Evolutionary conservation across 2,888 invertebrate species (phyloP), one percentile per base, ranked within the genome.

Genomic region (Polydrusus pterygomalis): DNA sequence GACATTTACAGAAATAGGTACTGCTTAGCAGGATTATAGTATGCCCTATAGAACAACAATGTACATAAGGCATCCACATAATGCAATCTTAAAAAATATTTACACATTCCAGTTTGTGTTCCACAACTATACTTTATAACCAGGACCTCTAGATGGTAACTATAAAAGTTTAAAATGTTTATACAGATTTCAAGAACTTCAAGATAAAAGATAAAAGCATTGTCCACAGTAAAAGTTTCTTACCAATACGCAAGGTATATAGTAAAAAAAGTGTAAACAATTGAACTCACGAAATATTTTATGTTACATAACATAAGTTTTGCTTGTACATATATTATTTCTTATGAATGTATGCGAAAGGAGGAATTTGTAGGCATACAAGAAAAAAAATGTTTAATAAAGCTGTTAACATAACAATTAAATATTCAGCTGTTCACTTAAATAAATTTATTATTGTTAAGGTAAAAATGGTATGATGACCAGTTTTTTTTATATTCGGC

Each of bases 351-450:
- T 68, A 54, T 54, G 67, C 67, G 54, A 68, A 54, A 49, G 51
- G 25, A 76, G 63, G 68, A 67, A 63, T 58, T 47, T 75, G 58
- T 73, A 43, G n/a, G 68, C 67, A 70, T 69, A 73, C 69, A 73
- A 69, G 58, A 73, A 68, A 73, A 77, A 70, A 68, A 70, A 15
- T 34, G 65, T 77, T 77, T 70, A 70, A 70, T 70, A 73, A 77
- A 74, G 73, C 38, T 70, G 74, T 74, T 74, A 77, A 70, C 74
- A 67, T 30, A 54, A 60, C 60, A 77, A 74, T 74, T 67, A 74
- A 74, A 77, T 67, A 77, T 77, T 77, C 77, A 70, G 49, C 15
- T 65, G 74, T 74, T 77, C 70, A 60, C 70, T 77, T 77, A 73
- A 77, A 77, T 73, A 77, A 77, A 77, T 73, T 43, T 70, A 77